phyloP scores from a whole-genome alignment of 92 coral and sea anemone genomes.

The Nematostella vectensis region DNA sequence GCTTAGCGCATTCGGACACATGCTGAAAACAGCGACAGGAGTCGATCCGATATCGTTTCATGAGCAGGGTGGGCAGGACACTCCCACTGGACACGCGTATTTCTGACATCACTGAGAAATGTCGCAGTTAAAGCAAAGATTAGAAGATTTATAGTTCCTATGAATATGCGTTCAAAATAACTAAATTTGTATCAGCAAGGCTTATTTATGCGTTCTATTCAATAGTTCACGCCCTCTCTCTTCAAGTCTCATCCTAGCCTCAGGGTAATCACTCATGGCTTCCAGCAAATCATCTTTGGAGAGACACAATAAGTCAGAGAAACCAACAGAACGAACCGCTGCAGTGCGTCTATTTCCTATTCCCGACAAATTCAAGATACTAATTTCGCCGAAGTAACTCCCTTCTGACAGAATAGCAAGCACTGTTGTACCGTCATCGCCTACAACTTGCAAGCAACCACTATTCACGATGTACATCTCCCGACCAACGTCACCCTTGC shows the following conservation, averaged over 20 bases:
- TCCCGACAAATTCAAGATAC: conserved; percentile 61
- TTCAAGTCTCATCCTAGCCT: conserved; percentile 66
- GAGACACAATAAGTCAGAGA: conserved; percentile 64
- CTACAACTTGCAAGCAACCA: conserved; percentile 70
- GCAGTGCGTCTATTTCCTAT: conserved; percentile 81
- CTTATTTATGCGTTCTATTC: no score
- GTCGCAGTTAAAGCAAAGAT: no score
- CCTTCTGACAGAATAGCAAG: conserved; percentile 73
- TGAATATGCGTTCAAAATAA: no score
- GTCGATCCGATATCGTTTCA: no score
- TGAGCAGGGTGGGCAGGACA: no score
- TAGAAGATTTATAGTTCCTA: no score
- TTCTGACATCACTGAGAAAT: no score
- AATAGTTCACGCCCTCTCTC: conserved; percentile 47
- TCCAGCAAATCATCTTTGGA: conserved; percentile 68
- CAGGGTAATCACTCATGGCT: conserved; percentile 65
- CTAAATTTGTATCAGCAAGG: no score
- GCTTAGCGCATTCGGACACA: no score
- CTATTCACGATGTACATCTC: conserved; percentile 81
- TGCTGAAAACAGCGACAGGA: no score
- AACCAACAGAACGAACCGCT: conserved; percentile 69
- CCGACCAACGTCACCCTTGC: conserved; percentile 79
- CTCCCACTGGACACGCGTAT: no score
- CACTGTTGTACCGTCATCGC: conserved; percentile 46
- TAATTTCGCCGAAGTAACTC: conserved; percentile 82